These are phyloP conservation scores for Dryocosmus kuriphilus DNA, from an alignment of 2,888 invertebrate genomes.

Conservation along the genomic window DNA sequence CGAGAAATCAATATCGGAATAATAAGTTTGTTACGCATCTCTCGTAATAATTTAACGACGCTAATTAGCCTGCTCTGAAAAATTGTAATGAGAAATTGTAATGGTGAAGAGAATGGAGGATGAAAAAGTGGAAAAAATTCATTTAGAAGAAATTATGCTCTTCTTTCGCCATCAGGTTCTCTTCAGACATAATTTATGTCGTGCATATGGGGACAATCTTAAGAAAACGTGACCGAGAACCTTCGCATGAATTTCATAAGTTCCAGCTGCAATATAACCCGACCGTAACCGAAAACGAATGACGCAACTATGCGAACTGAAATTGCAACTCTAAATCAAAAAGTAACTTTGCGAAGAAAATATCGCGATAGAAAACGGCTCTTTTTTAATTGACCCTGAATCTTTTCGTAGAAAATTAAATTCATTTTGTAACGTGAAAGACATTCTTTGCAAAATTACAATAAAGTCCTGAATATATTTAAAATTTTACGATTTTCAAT, in stretches of 20 bases:
- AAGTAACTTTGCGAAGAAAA: background rate
- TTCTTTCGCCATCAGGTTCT: background rate
- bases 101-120: background rate
- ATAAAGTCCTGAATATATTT: too few species aligned
- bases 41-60: constrained; percentile 13
- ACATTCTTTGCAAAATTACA: background rate
- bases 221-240: constrained; percentile 18
- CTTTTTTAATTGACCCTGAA: background rate
- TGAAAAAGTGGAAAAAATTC: constrained; percentile 12
- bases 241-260: constrained; percentile 30
- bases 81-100: constrained; percentile 22
- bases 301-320: background rate
- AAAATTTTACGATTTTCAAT: too few species aligned
- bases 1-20: background rate
- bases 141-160: constrained; percentile 22
- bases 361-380: background rate
- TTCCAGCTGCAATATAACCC: constrained; percentile 15
- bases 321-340: constrained; percentile 25
- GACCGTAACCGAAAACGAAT: constrained; percentile 10
- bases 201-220: constrained; percentile 24
- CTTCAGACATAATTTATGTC: constrained; percentile 11
- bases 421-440: background rate
- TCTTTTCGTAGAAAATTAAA: background rate
- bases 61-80: background rate
- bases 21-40: background rate